Conservation (phyloP, 2,888 invertebrate genomes). For the Dysmachus trigonus region DNA sequence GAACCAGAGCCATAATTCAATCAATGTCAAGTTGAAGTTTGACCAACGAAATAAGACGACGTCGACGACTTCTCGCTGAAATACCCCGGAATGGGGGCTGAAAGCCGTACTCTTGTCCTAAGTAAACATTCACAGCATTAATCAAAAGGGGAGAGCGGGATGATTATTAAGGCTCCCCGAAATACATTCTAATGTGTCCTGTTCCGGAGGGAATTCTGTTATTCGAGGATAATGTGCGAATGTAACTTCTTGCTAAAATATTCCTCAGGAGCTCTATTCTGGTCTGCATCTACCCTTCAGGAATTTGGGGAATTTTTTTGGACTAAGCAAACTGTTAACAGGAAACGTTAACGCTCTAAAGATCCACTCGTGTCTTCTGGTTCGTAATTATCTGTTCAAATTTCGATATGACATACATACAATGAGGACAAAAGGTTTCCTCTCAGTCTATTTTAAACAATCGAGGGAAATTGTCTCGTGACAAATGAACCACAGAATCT, state of each 20-base stretch:
- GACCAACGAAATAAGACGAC: conserved; percentile 32
- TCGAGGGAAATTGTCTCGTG: conserved; percentile 27
- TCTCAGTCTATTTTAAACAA: not conserved
- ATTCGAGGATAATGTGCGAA: conserved; percentile 8
- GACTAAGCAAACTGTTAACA: not conserved
- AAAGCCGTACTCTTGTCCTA: conserved; percentile 9
- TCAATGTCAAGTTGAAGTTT: conserved; percentile 35
- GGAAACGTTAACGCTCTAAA: conserved; percentile 10
- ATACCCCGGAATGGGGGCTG: not conserved
- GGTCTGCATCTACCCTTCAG: not conserved
- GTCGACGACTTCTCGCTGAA: conserved; percentile 13
- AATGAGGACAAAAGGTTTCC: conserved; percentile 25
- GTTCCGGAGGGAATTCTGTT: not conserved
- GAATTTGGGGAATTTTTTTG: not conserved
- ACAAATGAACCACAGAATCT: conserved; percentile 39
- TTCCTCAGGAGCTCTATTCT: not conserved
- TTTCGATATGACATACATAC: conserved; percentile 1
- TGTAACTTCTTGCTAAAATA: not conserved
- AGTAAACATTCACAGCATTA: conserved; percentile 30
- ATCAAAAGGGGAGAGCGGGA: conserved; percentile 1
- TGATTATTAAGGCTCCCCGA: conserved; percentile 8
- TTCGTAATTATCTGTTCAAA: conserved; percentile 34
- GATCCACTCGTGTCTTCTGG: not conserved
- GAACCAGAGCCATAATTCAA: conserved; percentile 36
- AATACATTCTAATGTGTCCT: conserved; percentile 20